phyloP scores from a whole-genome alignment of 2,113 vertebrate species.

The Gadus chalcogrammus region DNA sequence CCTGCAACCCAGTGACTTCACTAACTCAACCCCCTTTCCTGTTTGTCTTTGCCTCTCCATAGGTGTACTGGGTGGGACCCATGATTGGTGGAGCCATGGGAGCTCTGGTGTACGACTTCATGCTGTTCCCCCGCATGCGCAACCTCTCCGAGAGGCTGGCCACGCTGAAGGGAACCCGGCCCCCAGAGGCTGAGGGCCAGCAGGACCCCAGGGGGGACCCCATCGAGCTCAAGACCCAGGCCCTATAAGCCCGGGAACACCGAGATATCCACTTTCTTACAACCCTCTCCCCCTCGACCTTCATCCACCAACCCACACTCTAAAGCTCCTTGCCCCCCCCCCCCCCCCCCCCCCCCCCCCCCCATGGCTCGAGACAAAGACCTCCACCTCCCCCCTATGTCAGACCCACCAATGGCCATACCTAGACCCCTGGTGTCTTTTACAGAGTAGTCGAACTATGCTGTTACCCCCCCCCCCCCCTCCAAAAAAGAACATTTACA shows the following conservation, averaged over 20 bases:
- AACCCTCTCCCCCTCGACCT: conserved; percentile 19
- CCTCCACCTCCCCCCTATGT: conserved; percentile 39
- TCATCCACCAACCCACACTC: conserved; percentile 30
- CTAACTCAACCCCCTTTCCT: neutral
- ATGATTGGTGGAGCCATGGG: conserved; percentile 85
- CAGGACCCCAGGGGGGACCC: conserved; percentile 82
- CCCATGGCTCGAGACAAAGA: conserved; percentile 34
- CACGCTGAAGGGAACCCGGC: conserved; percentile 80
- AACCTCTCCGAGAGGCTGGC: conserved; percentile 86
- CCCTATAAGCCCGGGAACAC: conserved; percentile 73
- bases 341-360: conserved; percentile 3
- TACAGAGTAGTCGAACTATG: conserved; percentile 7
- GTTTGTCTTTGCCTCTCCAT: conserved; percentile 1
- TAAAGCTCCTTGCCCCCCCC: conserved; percentile 21
- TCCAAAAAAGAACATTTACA: conserved; percentile 29
- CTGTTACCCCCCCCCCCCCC: conserved; percentile 30
- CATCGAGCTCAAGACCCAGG: conserved; percentile 90
- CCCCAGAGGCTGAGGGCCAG: conserved; percentile 73
- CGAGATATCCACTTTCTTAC: conserved; percentile 47
- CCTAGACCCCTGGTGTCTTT: conserved; percentile 14
- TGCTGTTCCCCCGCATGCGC: conserved; percentile 86
- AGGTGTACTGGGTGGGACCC: conserved; percentile 95
- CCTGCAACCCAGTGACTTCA: neutral
- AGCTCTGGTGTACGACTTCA: conserved; percentile 87
- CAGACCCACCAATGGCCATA: conserved; percentile 21